Evolutionary conservation across 2,797 vertebrate genomes (phyloP).

Genomic region (Danio albolineatus): DNA sequence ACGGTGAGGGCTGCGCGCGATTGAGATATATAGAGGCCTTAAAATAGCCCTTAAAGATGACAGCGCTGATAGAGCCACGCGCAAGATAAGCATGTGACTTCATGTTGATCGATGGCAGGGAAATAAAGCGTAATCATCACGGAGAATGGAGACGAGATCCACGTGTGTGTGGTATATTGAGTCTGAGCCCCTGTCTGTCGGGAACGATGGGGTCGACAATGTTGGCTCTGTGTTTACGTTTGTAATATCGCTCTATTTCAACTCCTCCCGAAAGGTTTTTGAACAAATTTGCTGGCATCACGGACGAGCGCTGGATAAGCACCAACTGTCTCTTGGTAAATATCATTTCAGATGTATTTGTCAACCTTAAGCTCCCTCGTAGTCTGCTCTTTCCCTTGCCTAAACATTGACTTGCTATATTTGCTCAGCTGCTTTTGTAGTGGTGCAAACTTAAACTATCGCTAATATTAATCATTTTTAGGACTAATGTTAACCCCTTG

Average conservation of each 20-base stretch:
- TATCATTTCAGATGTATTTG: not conserved
- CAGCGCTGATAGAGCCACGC: conserved; percentile 36
- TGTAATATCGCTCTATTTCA: conserved; percentile 37
- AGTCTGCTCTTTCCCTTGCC: not conserved
- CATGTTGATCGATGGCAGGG: conserved; percentile 42
- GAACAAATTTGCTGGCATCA: not conserved
- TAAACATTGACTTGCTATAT: not conserved
- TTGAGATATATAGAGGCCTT: conserved; percentile 44
- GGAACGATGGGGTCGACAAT: not conserved
- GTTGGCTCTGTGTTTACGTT: conserved; percentile 26
- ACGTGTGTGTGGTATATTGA: not conserved
- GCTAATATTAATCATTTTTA: not conserved
- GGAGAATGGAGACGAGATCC: not conserved
- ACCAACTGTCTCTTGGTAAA: conserved; percentile 11
- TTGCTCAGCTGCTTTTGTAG: not conserved
- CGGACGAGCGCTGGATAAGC: conserved; percentile 22
- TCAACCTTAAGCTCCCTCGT: conserved; percentile 13
- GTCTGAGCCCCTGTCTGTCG: not conserved
- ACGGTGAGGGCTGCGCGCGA: not conserved
- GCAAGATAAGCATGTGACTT: conserved; percentile 46
- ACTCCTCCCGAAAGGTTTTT: not conserved
- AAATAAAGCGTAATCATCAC: conserved; percentile 51
- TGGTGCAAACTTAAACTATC: not conserved
- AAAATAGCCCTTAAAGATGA: conserved; percentile 54
- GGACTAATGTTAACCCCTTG: too few relatives aligned